Conservation (phyloP, 2,113 vertebrate genomes). For the Acanthisitta chloris region DNA sequence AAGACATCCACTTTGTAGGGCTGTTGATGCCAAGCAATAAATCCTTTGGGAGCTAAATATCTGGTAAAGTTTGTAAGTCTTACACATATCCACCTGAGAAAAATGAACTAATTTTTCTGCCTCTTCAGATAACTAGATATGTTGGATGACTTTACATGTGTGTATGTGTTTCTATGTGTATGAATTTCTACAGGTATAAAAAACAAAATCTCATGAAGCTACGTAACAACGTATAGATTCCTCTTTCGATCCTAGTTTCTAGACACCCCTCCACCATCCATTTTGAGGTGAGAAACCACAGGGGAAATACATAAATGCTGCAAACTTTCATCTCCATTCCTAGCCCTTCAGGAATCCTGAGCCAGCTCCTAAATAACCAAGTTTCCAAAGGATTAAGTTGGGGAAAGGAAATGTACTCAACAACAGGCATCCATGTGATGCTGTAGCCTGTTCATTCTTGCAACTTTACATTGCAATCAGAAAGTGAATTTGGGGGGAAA, state of each 20-base stretch:
- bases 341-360: neutral
- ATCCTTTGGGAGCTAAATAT: neutral
- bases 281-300: neutral
- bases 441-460: neutral
- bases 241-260: neutral
- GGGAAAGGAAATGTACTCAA: neutral
- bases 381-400: neutral
- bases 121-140: neutral
- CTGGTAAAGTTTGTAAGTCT: neutral
- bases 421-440: neutral
- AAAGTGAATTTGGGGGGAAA: neutral
- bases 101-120: neutral
- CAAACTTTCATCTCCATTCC: neutral
- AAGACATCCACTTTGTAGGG: neutral
- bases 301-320: neutral
- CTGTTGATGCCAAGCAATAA: neutral
- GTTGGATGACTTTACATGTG: neutral
- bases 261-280: too few relatives aligned
- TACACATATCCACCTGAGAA: neutral
- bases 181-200: neutral
- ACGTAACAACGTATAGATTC: neutral
- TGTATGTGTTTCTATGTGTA: rapidly evolving
- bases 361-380: neutral
- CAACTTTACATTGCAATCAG: neutral
- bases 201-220: neutral